Conservation (phyloP, 2,113 vertebrate species). For the Plecotus auritus region DNA sequence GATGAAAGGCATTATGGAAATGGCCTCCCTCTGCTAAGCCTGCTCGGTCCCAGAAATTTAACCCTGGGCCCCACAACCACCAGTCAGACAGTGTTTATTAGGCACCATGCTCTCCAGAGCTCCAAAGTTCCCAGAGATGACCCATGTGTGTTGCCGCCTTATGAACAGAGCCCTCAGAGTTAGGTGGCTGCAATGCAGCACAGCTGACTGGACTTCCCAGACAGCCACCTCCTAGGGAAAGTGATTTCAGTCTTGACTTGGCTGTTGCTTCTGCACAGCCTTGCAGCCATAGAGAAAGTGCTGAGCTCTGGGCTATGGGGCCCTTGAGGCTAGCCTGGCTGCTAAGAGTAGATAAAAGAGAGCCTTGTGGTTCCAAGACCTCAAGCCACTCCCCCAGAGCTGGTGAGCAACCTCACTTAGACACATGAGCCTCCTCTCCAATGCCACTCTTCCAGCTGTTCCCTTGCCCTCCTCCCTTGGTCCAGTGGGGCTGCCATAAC, state of each 20-base stretch:
- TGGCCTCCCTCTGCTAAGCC: neutral
- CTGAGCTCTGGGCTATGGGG: neutral
- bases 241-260: neutral
- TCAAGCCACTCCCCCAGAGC: neutral
- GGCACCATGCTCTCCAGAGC: neutral
- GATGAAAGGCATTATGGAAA: neutral
- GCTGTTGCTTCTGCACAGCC: neutral
- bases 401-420: neutral
- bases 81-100: neutral
- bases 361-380: neutral
- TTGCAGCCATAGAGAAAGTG: neutral
- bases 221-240: neutral
- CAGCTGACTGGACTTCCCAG: too few relatives aligned
- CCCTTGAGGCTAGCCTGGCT: neutral
- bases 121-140: too few relatives aligned
- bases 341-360: neutral
- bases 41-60: neutral
- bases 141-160: neutral
- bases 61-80: too few relatives aligned
- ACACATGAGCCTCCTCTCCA: neutral
- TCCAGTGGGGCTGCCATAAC: neutral
- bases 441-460: neutral
- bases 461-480: neutral
- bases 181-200: neutral
- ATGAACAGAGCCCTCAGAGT: neutral